A percentile compares a stretch with the other conserved stretches of the same genome.
These are phyloP conservation scores for Caenorhabditis sp. DNA, from an alignment of 2,888 invertebrate genomes.

Conservation along the genomic window DNA sequence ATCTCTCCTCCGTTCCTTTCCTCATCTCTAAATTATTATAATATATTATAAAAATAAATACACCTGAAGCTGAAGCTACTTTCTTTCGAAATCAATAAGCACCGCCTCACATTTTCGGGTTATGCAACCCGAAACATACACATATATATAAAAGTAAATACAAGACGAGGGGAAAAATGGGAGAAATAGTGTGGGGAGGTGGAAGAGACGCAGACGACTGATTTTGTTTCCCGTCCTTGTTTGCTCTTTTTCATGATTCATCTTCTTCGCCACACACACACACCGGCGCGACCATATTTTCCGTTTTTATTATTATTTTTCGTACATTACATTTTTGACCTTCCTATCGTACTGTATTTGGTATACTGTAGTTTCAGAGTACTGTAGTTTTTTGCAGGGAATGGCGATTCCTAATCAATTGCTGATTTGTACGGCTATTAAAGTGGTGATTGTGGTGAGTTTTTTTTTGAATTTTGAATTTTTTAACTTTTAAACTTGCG, in stretches of 20 bases:
- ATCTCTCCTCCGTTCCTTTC: neutral
- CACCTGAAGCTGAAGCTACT: neutral
- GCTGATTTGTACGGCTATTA: constrained; percentile 60
- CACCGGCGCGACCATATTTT: neutral
- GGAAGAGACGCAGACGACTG: neutral
- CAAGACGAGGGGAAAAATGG: neutral
- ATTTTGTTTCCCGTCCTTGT: constrained; percentile 7
- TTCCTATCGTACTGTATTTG: neutral
- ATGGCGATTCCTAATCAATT: constrained; percentile 68
- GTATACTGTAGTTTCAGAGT: neutral
- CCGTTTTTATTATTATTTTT: neutral
- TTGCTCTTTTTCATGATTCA: constrained; percentile 47
- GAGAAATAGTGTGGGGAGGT: neutral
- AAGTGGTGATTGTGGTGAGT: constrained; percentile 66
- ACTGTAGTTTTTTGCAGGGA: constrained; percentile 4
- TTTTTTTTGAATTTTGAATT: constrained; percentile 1
- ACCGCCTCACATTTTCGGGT: neutral
- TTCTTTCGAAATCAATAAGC: neutral
- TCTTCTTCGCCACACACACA: neutral
- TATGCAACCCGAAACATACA: constrained; percentile 1
- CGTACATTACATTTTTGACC: neutral
- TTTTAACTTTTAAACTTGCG: too few relatives aligned
- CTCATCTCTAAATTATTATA: neutral
- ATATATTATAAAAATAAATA: neutral
- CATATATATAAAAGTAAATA: neutral